These are phyloP conservation scores for Chymomyza costata DNA, from an alignment of 1,140 invertebrate genomes.

Conservation along the genomic window DNA sequence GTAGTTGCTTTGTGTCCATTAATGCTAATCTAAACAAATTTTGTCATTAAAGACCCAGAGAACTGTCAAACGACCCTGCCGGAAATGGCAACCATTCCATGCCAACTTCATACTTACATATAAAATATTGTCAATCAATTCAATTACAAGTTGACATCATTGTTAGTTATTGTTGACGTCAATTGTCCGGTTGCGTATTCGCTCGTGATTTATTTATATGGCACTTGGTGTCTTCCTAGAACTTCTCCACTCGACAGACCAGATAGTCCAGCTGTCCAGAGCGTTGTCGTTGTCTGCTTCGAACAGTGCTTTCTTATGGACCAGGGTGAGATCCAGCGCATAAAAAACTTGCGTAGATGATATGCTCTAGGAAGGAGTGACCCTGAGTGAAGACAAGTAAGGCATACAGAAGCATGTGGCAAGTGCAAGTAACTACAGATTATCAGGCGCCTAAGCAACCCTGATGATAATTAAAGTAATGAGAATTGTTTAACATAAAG, in stretches of 20 bases:
- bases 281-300: not conserved
- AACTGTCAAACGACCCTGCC: constrained; percentile 3
- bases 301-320: too few species aligned
- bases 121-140: constrained; percentile 76
- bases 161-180: constrained; percentile 73
- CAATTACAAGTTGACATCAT: constrained; percentile 74
- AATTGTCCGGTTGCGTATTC: constrained; percentile 39
- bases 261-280: constrained; percentile 2
- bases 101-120: constrained; percentile 36
- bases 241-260: constrained; percentile 8
- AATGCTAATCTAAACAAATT: constrained; percentile 75
- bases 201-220: constrained; percentile 19
- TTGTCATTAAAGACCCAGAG: constrained; percentile 52
- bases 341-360: too few species aligned
- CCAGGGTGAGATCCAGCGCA: too few species aligned
- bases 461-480: too few species aligned
- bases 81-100: constrained; percentile 16
- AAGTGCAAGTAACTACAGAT: too few species aligned
- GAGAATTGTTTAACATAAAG: too few species aligned
- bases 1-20: constrained; percentile 29
- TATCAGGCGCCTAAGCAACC: too few species aligned
- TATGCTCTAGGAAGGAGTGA: too few species aligned
- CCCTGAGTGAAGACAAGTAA: too few species aligned
- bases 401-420: too few species aligned
- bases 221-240: constrained; percentile 27